phyloP scores from a whole-genome alignment of 2,888 invertebrate species.

The Nysson spinosus region DNA sequence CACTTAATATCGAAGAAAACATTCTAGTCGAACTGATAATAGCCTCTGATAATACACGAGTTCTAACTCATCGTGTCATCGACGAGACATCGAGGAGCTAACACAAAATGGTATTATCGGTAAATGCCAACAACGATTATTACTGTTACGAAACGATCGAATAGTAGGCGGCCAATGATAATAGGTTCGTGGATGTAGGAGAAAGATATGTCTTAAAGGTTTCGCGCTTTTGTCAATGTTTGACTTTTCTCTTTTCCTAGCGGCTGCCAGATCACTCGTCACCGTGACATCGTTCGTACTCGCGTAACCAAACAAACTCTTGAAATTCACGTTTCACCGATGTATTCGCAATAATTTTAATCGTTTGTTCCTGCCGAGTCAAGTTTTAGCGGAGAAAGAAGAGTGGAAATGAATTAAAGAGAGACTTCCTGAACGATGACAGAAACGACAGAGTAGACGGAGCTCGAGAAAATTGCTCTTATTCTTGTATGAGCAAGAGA shows the following conservation, averaged over 20 bases:
- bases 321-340: not conserved
- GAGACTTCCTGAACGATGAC: constrained; percentile 6
- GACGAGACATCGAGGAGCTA: not conserved
- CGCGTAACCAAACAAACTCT: not conserved
- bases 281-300: constrained; percentile 22
- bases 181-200: constrained; percentile 1
- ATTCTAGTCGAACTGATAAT: constrained; percentile 16
- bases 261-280: constrained; percentile 8
- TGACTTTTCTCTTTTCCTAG: no score
- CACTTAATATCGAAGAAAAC: constrained; percentile 8
- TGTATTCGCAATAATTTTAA: not conserved
- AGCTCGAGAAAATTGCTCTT: constrained; percentile 16
- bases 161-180: not conserved
- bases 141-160: not conserved
- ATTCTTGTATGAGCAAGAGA: constrained; percentile 8
- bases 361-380: constrained; percentile 1
- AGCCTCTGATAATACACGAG: not conserved
- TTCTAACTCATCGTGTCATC: not conserved
- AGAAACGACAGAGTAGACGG: constrained; percentile 8
- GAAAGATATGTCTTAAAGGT: not conserved
- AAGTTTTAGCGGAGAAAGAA: not conserved
- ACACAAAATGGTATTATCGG: not conserved
- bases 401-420: not conserved
- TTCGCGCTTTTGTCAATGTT: constrained; percentile 29
- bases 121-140: not conserved